Percentiles rank a stretch among this genome's conserved stretches.
Evolutionary conservation across 2,888 invertebrate genomes (phyloP).

Genomic region (Leptopilina myrica): DNA sequence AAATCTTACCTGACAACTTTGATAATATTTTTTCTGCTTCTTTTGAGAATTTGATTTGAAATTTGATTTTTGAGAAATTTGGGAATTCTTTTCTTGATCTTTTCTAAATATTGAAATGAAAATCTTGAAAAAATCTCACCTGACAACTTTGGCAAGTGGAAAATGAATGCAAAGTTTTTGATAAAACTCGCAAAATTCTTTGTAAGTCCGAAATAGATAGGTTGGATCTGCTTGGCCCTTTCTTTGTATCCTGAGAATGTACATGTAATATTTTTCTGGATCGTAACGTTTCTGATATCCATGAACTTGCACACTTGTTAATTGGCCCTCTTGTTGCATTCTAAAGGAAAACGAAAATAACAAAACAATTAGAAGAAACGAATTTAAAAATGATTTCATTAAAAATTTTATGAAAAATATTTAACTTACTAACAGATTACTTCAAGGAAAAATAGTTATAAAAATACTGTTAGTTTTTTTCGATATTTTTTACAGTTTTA

Average conservation of each 20-base stretch:
- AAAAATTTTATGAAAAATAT: too few relatives aligned
- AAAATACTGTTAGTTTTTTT: too few relatives aligned
- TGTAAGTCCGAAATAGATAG: slow-evolving; percentile 94
- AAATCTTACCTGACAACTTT: too few relatives aligned
- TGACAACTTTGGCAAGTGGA: slow-evolving; percentile 92
- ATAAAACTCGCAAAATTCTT: slow-evolving; percentile 97
- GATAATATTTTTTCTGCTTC: too few relatives aligned
- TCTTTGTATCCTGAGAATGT: slow-evolving; percentile 89
- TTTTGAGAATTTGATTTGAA: too few relatives aligned
- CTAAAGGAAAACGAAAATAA: slow-evolving; percentile 76
- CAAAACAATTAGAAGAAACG: too few relatives aligned
- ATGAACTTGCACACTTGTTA: slow-evolving; percentile 90
- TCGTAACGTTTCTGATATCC: slow-evolving; percentile 96
- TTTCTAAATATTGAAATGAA: too few relatives aligned
- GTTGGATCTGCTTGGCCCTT: slow-evolving; percentile 91
- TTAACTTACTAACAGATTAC: too few relatives aligned
- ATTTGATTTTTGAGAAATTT: slow-evolving; percentile 19
- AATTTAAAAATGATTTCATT: too few relatives aligned
- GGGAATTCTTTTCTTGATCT: slow-evolving; percentile 32
- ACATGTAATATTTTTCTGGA: slow-evolving; percentile 98
- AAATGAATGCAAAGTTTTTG: slow-evolving; percentile 95
- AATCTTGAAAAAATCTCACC: slow-evolving; percentile 79
- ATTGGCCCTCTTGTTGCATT: slow-evolving; percentile 92
- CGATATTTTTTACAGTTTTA: too few relatives aligned
- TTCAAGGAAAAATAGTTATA: too few relatives aligned